phyloP scores from a whole-genome alignment of 2,113 vertebrate species.

The Macaca nemestrina region DNA sequence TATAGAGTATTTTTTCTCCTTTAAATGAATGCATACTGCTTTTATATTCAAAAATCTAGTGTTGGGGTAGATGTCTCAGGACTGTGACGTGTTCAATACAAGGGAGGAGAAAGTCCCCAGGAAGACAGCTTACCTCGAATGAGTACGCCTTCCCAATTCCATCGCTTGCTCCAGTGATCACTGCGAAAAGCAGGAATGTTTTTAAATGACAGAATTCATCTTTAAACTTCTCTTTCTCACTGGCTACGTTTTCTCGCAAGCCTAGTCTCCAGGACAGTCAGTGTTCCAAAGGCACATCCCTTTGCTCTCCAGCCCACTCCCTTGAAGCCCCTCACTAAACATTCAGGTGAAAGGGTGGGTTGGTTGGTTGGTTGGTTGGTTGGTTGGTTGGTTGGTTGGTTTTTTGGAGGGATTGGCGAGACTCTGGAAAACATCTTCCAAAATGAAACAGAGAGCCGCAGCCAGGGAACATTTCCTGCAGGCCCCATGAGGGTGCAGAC shows the following conservation, averaged over 20 bases:
- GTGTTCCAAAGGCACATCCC: background rate
- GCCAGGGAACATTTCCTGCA: background rate
- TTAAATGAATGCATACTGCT: background rate
- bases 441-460: background rate
- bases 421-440: background rate
- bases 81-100: too few relatives aligned
- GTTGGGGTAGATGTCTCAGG: background rate
- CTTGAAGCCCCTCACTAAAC: background rate
- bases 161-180: slow-evolving; percentile 92
- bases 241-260: background rate
- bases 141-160: slow-evolving; percentile 92
- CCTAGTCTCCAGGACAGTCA: background rate
- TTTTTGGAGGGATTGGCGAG: background rate
- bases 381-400: too few relatives aligned
- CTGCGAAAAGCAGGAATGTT: slow-evolving; percentile 79
- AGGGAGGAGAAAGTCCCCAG: background rate
- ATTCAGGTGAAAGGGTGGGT: background rate
- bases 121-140: slow-evolving; percentile 84
- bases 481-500: background rate
- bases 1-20: background rate
- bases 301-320: background rate
- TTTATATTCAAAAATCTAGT: background rate
- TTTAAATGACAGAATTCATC: background rate
- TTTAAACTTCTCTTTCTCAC: background rate
- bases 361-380: too few relatives aligned